These are phyloP conservation scores for Zonotrichia leucophrys DNA, from an alignment of 2,113 vertebrate species.

Conservation along the genomic window DNA sequence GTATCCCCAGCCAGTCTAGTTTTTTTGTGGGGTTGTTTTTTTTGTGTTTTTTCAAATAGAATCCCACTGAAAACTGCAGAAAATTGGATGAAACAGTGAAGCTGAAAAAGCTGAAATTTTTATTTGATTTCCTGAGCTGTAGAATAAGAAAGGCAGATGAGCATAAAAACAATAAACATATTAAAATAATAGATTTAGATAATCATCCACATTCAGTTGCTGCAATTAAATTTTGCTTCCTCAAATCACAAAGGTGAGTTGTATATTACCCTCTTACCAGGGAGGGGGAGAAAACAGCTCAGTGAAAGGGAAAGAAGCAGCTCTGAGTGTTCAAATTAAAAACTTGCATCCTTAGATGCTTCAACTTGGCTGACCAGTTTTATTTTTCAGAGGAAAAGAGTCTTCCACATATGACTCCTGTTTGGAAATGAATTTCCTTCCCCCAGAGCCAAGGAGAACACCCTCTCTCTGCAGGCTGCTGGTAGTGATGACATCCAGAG, in stretches of 20 bases:
- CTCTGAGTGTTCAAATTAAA: not conserved
- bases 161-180: not conserved
- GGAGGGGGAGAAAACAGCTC: accelerated
- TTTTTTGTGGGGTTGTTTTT: not conserved
- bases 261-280: not conserved
- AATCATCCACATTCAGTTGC: not conserved
- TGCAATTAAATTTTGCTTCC: not conserved
- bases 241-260: not conserved
- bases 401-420: not conserved
- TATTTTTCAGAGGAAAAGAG: not conserved
- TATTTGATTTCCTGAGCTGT: not conserved
- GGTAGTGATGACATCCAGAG: not conserved
- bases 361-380: not conserved
- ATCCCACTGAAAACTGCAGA: accelerated
- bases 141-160: not conserved
- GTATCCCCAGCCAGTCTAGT: not conserved
- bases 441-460: not conserved
- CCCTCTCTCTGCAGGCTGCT: not conserved
- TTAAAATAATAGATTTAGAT: not conserved
- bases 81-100: not conserved
- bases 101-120: not conserved
- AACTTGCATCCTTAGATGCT: not conserved
- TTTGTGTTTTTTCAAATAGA: not conserved
- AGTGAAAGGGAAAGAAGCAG: not conserved
- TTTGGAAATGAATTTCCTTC: not conserved